phyloP scores from a whole-genome alignment of 2,888 invertebrate species.

The Cataglyphis albicans region DNA sequence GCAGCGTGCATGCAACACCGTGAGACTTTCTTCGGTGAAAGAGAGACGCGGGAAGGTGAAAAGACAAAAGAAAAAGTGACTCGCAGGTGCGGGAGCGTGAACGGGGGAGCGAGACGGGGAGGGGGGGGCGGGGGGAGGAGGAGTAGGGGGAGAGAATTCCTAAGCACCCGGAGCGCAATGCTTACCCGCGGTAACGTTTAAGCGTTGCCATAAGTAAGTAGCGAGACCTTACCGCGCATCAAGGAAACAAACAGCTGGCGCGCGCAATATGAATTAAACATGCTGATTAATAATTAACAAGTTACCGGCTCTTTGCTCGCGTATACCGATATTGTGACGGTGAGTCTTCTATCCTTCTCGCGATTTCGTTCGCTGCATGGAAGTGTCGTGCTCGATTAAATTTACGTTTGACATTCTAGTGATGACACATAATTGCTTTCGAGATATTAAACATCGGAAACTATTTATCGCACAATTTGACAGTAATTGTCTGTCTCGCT shows the following conservation, averaged over 20 bases:
- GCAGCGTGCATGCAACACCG: conserved; percentile 62
- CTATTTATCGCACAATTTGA: not conserved
- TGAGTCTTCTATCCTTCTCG: conserved; percentile 55
- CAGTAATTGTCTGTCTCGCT: not conserved
- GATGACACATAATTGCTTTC: conserved; percentile 62
- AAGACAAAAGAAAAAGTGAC: conserved; percentile 44
- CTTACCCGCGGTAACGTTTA: conserved; percentile 77
- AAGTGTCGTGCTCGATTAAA: conserved; percentile 64
- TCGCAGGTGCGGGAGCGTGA: conserved; percentile 20
- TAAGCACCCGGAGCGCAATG: conserved; percentile 74
- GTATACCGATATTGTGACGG: conserved; percentile 73
- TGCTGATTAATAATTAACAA: conserved; percentile 86
- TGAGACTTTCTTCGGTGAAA: conserved; percentile 61
- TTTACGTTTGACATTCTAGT: conserved; percentile 62
- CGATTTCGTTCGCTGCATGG: conserved; percentile 42
- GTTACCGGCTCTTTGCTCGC: conserved; percentile 79
- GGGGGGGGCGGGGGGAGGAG: not conserved
- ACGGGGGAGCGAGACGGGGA: not conserved
- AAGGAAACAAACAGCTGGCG: conserved; percentile 85
- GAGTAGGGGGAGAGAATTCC: conserved; percentile 67
- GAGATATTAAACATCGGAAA: conserved; percentile 52
- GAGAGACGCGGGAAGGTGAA: conserved; percentile 33
- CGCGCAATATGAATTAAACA: conserved; percentile 86
- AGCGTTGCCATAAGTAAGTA: conserved; percentile 76
- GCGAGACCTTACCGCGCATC: conserved; percentile 83